phyloP scores from a whole-genome alignment of 2,888 invertebrate genomes.

The Conops quadrifasciatus region DNA sequence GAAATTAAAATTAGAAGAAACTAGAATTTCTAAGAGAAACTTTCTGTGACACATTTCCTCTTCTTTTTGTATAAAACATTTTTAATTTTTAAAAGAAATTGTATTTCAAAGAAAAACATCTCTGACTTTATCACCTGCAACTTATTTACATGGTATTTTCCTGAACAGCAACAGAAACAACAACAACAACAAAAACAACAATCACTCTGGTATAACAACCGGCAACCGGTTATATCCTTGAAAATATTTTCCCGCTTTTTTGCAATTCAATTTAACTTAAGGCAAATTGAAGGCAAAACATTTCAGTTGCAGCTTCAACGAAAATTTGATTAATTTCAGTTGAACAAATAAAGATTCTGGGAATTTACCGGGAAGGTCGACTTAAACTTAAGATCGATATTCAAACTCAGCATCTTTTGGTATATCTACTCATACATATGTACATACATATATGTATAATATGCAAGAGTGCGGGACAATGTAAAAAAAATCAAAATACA shows the following conservation, averaged over 20 bases:
- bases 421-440: no score
- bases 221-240: neutral
- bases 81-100: no score
- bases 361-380: neutral
- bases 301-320: constrained; percentile 10
- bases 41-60: no score
- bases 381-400: neutral
- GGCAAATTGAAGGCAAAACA: neutral
- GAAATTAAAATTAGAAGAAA: no score
- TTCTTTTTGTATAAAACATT: no score
- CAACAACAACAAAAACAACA: neutral
- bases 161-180: neutral
- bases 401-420: no score
- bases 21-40: no score
- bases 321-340: constrained; percentile 38
- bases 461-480: neutral
- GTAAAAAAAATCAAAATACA: neutral
- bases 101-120: no score
- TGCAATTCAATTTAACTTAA: neutral
- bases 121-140: no score
- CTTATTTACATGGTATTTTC: no score
- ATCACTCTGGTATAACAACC: neutral
- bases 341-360: constrained; percentile 30
- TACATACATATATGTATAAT: neutral
- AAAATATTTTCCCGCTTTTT: neutral